Evolutionary conservation across 1,140 invertebrate genomes (phyloP).

Genomic region (Bombus breviceps): DNA sequence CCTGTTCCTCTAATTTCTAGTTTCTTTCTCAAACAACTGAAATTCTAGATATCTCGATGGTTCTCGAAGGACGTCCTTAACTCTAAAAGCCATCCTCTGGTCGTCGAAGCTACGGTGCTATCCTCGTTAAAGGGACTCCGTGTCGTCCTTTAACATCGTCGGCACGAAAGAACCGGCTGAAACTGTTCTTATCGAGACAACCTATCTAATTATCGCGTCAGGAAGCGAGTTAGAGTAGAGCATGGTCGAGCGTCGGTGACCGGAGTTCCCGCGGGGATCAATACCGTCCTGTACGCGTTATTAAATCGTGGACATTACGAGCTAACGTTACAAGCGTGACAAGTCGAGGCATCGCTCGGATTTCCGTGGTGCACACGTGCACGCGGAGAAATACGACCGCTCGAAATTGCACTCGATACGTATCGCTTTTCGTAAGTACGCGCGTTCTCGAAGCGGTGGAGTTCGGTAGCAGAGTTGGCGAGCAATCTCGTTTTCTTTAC

Average conservation of each 20-base stretch:
- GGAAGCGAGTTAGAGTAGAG: conserved; percentile 44
- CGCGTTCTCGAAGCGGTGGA: too few species aligned
- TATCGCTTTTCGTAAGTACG: background rate
- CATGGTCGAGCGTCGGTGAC: conserved; percentile 23
- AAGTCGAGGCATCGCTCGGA: conserved; percentile 9
- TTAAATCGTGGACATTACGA: conserved; percentile 66
- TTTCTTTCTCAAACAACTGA: background rate
- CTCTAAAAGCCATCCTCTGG: background rate
- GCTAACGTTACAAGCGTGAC: conserved; percentile 19
- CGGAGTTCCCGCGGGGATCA: conserved; percentile 60
- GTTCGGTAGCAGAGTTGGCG: too few species aligned
- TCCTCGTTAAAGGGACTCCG: too few species aligned
- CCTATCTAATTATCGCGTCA: conserved; percentile 64
- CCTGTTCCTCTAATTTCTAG: background rate
- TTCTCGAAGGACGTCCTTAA: background rate
- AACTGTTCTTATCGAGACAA: conserved; percentile 47
- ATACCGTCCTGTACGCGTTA: conserved; percentile 65
- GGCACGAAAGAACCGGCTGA: conserved; percentile 3
- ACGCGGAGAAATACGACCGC: conserved; percentile 60
- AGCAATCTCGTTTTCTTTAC: too few species aligned
- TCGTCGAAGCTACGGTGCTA: background rate
- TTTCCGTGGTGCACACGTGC: conserved; percentile 12
- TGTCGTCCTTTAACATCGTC: background rate
- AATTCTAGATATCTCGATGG: background rate
- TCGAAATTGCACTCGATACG: conserved; percentile 70